phyloP scores from a whole-genome alignment of 2,113 vertebrate genomes.

The Tricholaema leucomelas region DNA sequence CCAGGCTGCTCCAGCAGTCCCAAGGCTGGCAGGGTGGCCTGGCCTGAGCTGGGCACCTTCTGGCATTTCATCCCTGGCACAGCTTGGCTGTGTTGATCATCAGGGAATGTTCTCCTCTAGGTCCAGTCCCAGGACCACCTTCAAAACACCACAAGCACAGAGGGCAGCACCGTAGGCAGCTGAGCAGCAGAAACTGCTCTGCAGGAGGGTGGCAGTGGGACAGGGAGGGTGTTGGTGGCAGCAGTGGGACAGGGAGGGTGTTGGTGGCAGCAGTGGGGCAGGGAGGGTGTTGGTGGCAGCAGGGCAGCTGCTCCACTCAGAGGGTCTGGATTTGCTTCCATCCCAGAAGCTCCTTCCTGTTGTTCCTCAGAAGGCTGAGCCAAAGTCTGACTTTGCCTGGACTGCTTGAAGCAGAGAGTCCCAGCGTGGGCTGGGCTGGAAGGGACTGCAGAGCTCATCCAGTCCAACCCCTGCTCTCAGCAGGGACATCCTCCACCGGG shows the following conservation, averaged over 20 bases:
- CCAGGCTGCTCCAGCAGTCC: background rate
- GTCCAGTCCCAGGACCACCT: background rate
- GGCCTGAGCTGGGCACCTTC: background rate
- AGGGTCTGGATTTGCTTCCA: background rate
- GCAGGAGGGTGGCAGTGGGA: background rate
- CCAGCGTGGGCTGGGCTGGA: too few species aligned
- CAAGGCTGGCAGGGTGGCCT: background rate
- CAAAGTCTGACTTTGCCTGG: background rate
- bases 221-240: background rate
- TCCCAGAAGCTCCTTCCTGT: background rate
- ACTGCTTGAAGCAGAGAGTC: background rate
- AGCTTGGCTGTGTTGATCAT: background rate
- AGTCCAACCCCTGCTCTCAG: too few species aligned
- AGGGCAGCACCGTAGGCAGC: background rate
- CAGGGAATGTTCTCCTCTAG: background rate
- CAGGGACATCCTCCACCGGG: too few species aligned
- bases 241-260: too few species aligned
- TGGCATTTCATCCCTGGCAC: background rate
- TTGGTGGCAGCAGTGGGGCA: too few species aligned
- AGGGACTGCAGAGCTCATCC: too few species aligned
- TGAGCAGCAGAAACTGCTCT: background rate
- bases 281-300: background rate
- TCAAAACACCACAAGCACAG: background rate
- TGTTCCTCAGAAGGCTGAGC: background rate
- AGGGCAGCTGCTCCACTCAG: background rate